Percentiles rank a stretch among this genome's conserved stretches.
These are phyloP conservation scores for Hermaeophaga mercurialis DNA, from an alignment of 2,888 invertebrate genomes.

Conservation along the genomic window DNA sequence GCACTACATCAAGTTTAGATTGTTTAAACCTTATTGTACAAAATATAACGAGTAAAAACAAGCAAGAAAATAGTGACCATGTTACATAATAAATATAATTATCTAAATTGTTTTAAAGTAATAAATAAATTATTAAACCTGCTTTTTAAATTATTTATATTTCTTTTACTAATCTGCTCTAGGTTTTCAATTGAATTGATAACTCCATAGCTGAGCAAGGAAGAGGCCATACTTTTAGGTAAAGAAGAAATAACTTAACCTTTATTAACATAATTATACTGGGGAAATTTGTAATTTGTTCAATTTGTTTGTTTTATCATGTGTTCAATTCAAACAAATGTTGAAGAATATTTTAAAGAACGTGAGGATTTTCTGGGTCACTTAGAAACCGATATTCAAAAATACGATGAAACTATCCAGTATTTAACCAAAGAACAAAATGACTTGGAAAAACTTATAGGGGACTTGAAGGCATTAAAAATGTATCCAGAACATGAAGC, in stretches of 20 bases:
- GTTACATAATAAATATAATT: conserved; percentile 35
- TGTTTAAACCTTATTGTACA: conserved; percentile 74
- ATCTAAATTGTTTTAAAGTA: too few relatives aligned
- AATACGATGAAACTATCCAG: conserved; percentile 35
- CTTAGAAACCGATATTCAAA: conserved; percentile 40
- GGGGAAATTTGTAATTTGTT: not conserved
- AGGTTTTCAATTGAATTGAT: too few relatives aligned
- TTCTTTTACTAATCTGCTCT: too few relatives aligned
- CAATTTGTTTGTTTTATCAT: too few relatives aligned
- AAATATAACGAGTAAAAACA: conserved; percentile 62
- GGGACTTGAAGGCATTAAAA: conserved; percentile 40
- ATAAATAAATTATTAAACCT: too few relatives aligned
- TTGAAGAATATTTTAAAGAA: conserved; percentile 32
- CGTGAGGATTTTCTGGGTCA: conserved; percentile 41
- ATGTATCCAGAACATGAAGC: conserved; percentile 44
- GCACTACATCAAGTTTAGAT: conserved; percentile 65
- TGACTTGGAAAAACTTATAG: conserved; percentile 36
- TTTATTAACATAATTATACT: not conserved
- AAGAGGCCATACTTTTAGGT: too few relatives aligned
- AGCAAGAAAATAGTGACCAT: conserved; percentile 36
- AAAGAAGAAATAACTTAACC: too few relatives aligned
- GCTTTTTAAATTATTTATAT: too few relatives aligned
- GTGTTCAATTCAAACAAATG: conserved; percentile 31
- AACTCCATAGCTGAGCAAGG: too few relatives aligned
- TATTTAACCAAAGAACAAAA: conserved; percentile 35